Conservation (phyloP, 2,888 invertebrate species). For the Coronaproctus castanopsis region DNA sequence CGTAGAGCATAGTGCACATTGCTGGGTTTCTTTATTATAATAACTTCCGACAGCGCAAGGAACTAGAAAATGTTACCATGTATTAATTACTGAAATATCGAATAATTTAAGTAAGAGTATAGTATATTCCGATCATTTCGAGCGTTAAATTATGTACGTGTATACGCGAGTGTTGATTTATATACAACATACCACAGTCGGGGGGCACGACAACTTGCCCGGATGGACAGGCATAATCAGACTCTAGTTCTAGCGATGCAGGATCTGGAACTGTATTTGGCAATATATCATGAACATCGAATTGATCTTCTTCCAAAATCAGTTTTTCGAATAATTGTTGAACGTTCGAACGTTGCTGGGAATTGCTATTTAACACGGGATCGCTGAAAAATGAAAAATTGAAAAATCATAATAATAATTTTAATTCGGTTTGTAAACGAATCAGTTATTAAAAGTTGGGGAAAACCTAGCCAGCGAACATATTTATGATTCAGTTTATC, state of each 20-base stretch:
- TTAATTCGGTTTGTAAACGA: too few relatives aligned
- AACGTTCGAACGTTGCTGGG: slow-evolving; percentile 67
- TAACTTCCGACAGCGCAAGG: slow-evolving; percentile 81
- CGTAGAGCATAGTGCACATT: slow-evolving; percentile 62
- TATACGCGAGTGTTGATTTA: too few relatives aligned
- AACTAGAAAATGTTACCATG: slow-evolving; percentile 32
- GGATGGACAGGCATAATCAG: slow-evolving; percentile 77
- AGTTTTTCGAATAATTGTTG: slow-evolving; percentile 67
- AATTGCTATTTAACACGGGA: slow-evolving; percentile 67
- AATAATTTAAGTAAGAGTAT: too few relatives aligned
- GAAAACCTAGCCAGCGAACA: too few relatives aligned
- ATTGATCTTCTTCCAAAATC: slow-evolving; percentile 81
- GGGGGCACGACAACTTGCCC: slow-evolving; percentile 88
- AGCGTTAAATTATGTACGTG: too few relatives aligned
- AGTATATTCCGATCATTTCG: too few relatives aligned
- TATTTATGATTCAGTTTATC: too few relatives aligned
- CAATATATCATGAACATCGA: slow-evolving; percentile 75
- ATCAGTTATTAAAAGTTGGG: too few relatives aligned
- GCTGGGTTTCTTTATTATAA: slow-evolving; percentile 51
- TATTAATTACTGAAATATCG: too few relatives aligned
- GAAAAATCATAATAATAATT: background rate
- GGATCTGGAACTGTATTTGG: slow-evolving; percentile 90
- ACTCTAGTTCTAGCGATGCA: slow-evolving; percentile 62
- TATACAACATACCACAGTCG: slow-evolving; percentile 82
- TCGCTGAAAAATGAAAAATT: slow-evolving; percentile 38